Conservation (phyloP, 2,888 invertebrate genomes). For the Hipparchia sbordonii region DNA sequence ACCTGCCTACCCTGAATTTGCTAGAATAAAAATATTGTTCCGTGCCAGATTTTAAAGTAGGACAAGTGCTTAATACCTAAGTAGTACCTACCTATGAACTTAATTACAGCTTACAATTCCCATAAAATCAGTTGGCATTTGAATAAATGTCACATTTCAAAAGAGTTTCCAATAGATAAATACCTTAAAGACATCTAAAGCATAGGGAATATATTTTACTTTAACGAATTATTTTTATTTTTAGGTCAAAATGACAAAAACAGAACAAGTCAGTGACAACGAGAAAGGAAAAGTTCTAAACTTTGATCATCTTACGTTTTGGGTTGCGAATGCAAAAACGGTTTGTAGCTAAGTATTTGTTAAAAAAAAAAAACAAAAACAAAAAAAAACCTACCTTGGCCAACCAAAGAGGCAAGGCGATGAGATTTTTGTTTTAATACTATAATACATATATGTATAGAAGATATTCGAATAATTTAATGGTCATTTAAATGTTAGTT, state of each 20-base stretch:
- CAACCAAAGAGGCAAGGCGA: too few species aligned
- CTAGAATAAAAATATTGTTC: too few species aligned
- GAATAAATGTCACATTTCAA: constrained; percentile 17
- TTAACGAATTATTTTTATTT: constrained; percentile 29
- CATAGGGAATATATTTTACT: neutral
- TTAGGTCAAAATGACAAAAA: constrained; percentile 59
- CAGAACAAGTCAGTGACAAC: constrained; percentile 29
- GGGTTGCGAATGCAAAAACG: constrained; percentile 74
- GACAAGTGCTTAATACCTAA: neutral
- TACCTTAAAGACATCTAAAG: neutral
- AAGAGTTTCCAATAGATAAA: neutral
- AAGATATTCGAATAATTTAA: neutral
- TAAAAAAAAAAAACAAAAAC: too few species aligned
- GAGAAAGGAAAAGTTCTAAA: constrained; percentile 61
- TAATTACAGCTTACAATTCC: constrained; percentile 26
- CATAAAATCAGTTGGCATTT: constrained; percentile 21
- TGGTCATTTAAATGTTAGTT: too few species aligned
- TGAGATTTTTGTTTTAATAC: too few species aligned
- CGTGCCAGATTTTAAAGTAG: too few species aligned
- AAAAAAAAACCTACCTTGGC: too few species aligned
- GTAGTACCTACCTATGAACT: neutral
- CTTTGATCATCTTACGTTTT: constrained; percentile 73
- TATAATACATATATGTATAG: too few species aligned
- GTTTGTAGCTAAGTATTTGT: constrained; percentile 50
- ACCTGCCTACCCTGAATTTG: too few species aligned